These are phyloP conservation scores for Myotis lucifugus DNA, from an alignment of 2,113 vertebrate species.

Conservation along the genomic window DNA sequence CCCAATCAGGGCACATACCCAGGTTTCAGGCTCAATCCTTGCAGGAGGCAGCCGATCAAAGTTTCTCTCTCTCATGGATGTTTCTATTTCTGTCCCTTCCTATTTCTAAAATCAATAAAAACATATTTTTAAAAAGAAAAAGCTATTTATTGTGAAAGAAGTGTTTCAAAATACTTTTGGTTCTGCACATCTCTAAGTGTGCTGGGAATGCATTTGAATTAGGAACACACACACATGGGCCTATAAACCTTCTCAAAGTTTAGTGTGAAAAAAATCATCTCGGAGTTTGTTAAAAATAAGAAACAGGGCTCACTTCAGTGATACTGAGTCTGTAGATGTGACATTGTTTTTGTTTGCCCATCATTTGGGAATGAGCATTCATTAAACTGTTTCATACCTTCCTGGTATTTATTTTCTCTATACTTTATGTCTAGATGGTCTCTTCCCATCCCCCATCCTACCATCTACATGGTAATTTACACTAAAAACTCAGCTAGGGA, in stretches of 20 bases:
- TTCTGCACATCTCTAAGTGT: neutral
- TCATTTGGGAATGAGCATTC: neutral
- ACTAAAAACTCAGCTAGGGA: neutral
- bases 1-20: too few relatives aligned
- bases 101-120: too few relatives aligned
- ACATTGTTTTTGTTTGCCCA: neutral
- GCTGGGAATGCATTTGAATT: neutral
- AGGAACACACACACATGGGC: neutral
- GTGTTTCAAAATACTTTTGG: neutral
- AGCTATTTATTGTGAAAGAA: neutral
- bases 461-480: neutral
- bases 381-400: neutral
- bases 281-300: neutral
- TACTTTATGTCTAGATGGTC: neutral
- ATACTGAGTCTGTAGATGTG: neutral
- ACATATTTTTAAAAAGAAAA: neutral
- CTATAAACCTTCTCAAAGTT: neutral
- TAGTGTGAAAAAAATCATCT: neutral
- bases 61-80: too few relatives aligned
- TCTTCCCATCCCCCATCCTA: neutral
- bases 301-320: neutral
- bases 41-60: too few relatives aligned
- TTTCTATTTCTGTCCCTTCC: too few relatives aligned
- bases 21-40: too few relatives aligned
- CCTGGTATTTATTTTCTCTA: neutral